A percentile compares a stretch with the other conserved stretches of the same genome.
These are phyloP conservation scores for Argyra leucocephala DNA, from an alignment of 2,888 invertebrate species.

Conservation along the genomic window DNA sequence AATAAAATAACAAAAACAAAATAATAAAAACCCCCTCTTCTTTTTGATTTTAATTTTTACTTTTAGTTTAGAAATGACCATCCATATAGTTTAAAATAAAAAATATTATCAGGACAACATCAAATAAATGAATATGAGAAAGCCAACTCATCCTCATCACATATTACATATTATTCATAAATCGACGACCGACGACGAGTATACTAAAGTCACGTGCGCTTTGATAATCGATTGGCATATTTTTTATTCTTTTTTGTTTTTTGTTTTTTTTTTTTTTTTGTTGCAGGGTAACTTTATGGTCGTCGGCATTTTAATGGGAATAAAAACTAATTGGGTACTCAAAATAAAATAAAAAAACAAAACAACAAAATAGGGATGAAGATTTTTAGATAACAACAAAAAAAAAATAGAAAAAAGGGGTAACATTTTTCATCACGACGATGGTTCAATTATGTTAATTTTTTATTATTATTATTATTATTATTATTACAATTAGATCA, in stretches of 20 bases:
- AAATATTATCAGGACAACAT: too few relatives aligned
- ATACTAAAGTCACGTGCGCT: background rate
- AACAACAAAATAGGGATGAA: background rate
- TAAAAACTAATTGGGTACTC: background rate
- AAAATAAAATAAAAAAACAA: background rate
- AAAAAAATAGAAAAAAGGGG: background rate
- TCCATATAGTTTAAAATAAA: too few relatives aligned
- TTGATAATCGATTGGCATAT: conserved; percentile 1
- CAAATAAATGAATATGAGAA: too few relatives aligned
- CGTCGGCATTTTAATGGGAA: background rate
- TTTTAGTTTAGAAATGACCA: too few relatives aligned
- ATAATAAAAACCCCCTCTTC: too few relatives aligned
- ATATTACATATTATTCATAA: background rate
- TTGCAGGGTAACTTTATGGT: background rate
- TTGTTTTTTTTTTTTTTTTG: too few relatives aligned
- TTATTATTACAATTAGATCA: too few relatives aligned
- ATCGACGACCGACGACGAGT: background rate
- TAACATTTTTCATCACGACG: background rate
- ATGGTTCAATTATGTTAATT: background rate
- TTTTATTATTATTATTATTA: background rate
- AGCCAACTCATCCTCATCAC: too few relatives aligned
- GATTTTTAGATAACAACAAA: background rate
- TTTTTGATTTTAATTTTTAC: too few relatives aligned
- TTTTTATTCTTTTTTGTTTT: too few relatives aligned
- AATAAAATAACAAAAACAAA: too few relatives aligned